phyloP scores from a whole-genome alignment of 1,140 invertebrate species.

The Schlechtendalia chinensis region DNA sequence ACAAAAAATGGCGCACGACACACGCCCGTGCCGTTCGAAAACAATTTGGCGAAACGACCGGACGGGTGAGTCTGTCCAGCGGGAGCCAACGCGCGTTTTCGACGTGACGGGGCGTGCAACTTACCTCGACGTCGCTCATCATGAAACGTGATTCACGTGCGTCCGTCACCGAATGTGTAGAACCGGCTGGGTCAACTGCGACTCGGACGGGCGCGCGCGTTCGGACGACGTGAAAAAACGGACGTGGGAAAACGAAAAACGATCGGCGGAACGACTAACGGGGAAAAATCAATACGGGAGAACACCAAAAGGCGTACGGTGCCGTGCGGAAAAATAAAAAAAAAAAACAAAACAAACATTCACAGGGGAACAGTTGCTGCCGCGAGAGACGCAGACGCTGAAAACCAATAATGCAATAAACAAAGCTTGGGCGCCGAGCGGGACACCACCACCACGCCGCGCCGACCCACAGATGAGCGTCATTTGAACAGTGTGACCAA shows the following conservation, averaged over 20 bases:
- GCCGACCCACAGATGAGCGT: neutral
- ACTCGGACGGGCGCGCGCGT: neutral
- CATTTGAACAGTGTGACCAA: conserved; percentile 16
- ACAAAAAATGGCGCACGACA: no score
- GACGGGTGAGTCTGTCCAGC: no score
- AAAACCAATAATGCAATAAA: conserved; percentile 43
- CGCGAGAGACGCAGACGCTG: conserved; percentile 24
- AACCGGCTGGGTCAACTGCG: neutral
- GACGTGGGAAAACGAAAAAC: no score
- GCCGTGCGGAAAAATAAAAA: neutral
- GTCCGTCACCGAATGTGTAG: neutral
- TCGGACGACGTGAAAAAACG: neutral
- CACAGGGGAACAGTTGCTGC: neutral
- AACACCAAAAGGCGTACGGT: no score
- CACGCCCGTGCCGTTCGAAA: no score
- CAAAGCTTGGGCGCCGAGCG: conserved; percentile 1
- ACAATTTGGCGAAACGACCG: no score
- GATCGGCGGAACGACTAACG: no score
- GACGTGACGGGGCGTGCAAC: neutral
- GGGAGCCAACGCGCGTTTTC: no score
- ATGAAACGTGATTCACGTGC: conserved; percentile 34
- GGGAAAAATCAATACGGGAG: neutral
- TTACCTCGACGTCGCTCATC: conserved; percentile 46
- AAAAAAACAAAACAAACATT: neutral
- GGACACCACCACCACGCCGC: neutral